Percentiles rank a stretch among this genome's conserved stretches.
These are phyloP conservation scores for Mustela nigripes DNA, from an alignment of 2,113 vertebrate genomes.

Conservation along the genomic window DNA sequence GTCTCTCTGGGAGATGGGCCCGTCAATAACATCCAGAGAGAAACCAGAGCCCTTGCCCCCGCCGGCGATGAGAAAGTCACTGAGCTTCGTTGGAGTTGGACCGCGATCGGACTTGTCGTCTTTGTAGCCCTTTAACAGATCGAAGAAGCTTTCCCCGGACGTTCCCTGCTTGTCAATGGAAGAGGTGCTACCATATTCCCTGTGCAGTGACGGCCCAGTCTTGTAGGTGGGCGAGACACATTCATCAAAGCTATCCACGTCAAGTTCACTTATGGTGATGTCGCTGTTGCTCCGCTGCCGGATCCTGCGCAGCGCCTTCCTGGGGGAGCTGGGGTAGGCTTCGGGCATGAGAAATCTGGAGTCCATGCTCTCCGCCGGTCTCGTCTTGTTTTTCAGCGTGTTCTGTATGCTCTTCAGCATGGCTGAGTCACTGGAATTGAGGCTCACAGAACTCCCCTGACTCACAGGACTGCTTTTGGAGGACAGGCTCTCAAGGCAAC, in stretches of 20 bases:
- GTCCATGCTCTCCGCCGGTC: conserved; percentile 92
- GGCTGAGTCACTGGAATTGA: conserved; percentile 94
- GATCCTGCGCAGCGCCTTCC: conserved; percentile 92
- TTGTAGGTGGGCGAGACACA: conserved; percentile 93
- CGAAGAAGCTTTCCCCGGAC: conserved; percentile 95
- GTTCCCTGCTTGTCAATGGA: conserved; percentile 97
- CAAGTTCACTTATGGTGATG: conserved; percentile 96
- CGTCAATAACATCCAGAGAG: conserved; percentile 92
- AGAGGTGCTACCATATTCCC: conserved; percentile 98
- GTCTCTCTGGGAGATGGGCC: conserved; percentile 91
- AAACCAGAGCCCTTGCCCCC: conserved; percentile 91
- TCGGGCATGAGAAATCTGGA: conserved; percentile 93
- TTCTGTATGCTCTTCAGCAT: conserved; percentile 97
- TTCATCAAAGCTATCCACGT: conserved; percentile 95
- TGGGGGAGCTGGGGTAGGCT: conserved; percentile 93
- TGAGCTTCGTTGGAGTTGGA: conserved; percentile 91
- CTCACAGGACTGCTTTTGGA: conserved; percentile 93
- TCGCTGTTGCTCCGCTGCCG: conserved; percentile 98
- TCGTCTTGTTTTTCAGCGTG: conserved; percentile 93
- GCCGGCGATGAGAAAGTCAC: conserved; percentile 92
- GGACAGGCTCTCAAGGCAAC: conserved; percentile 91
- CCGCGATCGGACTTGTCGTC: conserved; percentile 93
- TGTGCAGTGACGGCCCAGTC: conserved; percentile 93
- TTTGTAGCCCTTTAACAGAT: conserved; percentile 95
- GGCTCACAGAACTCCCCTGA: conserved; percentile 91